Conservation (phyloP, 2,113 vertebrate genomes). For the Ceyx melanurus region DNA sequence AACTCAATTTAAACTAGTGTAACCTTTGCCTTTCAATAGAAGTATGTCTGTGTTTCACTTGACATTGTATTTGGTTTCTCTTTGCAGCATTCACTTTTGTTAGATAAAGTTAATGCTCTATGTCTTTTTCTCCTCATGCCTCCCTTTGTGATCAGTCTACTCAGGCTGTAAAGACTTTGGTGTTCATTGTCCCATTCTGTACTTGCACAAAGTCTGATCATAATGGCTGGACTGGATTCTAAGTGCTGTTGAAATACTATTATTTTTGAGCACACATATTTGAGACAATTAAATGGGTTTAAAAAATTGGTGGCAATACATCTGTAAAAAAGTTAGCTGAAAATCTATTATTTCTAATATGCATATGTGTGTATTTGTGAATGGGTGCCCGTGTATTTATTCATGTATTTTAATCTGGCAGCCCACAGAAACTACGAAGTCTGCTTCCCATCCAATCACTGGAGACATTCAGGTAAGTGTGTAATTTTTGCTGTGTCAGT, state of each 20-base stretch:
- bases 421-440: slow-evolving; percentile 82
- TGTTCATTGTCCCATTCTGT: background rate
- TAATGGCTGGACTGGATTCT: background rate
- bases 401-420: slow-evolving; percentile 70
- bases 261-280: background rate
- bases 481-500: background rate
- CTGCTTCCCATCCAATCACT: slow-evolving; percentile 87
- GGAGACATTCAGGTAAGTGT: slow-evolving; percentile 94
- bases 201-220: background rate
- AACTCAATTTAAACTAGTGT: background rate
- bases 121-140: background rate
- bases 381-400: background rate
- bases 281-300: background rate
- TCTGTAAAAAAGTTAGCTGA: background rate
- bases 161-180: background rate
- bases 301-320: background rate
- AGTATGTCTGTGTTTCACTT: background rate
- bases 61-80: background rate
- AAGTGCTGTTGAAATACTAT: background rate
- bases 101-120: background rate
- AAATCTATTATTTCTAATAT: background rate
- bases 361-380: background rate
- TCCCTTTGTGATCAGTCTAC: background rate
- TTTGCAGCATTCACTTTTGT: background rate
- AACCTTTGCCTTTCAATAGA: background rate